Conservation (phyloP, 2,888 invertebrate genomes). For the Drosophila lutescens region DNA sequence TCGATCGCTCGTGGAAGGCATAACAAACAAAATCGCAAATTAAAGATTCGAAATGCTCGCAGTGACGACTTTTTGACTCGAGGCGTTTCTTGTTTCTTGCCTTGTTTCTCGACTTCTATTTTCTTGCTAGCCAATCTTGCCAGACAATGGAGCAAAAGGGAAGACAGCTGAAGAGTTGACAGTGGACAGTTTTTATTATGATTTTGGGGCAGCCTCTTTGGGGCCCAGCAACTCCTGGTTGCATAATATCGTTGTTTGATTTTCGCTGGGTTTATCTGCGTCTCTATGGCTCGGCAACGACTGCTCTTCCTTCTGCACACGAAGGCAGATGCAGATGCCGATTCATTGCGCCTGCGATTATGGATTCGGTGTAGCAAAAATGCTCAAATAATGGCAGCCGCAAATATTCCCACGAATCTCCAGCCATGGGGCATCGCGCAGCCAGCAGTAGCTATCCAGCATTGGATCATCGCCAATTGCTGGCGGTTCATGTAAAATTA, state of each 20-base stretch:
- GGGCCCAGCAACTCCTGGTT: slow-evolving; percentile 51
- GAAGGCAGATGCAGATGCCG: slow-evolving; percentile 67
- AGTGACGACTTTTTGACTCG: slow-evolving; percentile 71
- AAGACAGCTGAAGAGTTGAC: slow-evolving; percentile 68
- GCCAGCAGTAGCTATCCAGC: slow-evolving; percentile 47
- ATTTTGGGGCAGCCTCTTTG: slow-evolving; percentile 56
- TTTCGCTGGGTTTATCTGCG: slow-evolving; percentile 47
- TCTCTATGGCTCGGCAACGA: slow-evolving; percentile 27
- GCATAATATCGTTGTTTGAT: slow-evolving; percentile 62
- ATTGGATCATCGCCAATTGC: slow-evolving; percentile 49
- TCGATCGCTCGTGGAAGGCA: slow-evolving; percentile 31
- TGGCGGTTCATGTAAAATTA: slow-evolving; percentile 61
- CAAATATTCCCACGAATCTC: slow-evolving; percentile 75
- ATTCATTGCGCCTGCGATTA: slow-evolving; percentile 73
- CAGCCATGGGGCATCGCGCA: slow-evolving; percentile 38
- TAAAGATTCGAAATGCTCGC: slow-evolving; percentile 72
- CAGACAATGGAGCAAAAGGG: slow-evolving; percentile 38
- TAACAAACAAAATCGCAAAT: slow-evolving; percentile 56
- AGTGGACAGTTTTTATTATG: slow-evolving; percentile 76
- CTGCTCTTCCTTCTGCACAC: slow-evolving; percentile 58
- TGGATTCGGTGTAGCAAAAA: slow-evolving; percentile 67
- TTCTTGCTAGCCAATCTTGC: slow-evolving; percentile 30
- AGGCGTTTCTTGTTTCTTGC: slow-evolving; percentile 57
- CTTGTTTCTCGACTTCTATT: slow-evolving; percentile 22
- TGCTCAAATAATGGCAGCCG: slow-evolving; percentile 72